phyloP scores from a whole-genome alignment of 2,888 invertebrate species.

The Hipparchia semele region DNA sequence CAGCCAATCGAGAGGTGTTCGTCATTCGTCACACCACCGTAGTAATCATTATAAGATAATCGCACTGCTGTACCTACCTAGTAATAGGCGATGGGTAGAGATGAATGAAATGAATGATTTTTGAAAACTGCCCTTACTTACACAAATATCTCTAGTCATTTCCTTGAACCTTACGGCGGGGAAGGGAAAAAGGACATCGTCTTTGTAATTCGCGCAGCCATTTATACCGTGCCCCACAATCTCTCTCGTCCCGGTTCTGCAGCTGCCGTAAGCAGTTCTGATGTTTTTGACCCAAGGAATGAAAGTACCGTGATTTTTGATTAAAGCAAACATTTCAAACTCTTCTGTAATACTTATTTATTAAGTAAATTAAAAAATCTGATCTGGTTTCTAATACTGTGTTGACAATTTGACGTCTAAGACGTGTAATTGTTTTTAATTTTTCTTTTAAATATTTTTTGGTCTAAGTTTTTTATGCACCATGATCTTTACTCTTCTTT shows the following conservation, averaged over 20 bases:
- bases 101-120: neutral
- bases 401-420: neutral
- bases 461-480: too few species aligned
- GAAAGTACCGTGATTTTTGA: constrained; percentile 9
- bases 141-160: constrained; percentile 82
- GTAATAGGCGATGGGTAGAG: too few species aligned
- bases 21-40: too few species aligned
- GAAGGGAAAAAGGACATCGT: constrained; percentile 82
- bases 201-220: constrained; percentile 82
- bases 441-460: too few species aligned
- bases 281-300: constrained; percentile 32
- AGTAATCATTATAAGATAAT: too few species aligned
- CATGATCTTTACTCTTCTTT: too few species aligned
- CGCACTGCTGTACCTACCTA: too few species aligned
- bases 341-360: neutral
- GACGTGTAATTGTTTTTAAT: too few species aligned
- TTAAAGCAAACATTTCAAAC: constrained; percentile 17
- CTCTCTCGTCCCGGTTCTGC: constrained; percentile 84
- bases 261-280: constrained; percentile 55
- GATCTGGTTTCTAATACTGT: neutral
- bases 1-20: too few species aligned
- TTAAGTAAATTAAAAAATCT: neutral
- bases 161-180: constrained; percentile 86
- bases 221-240: constrained; percentile 86
- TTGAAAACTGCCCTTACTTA: constrained; percentile 50